Evolutionary conservation across 2,888 invertebrate genomes (phyloP).

Genomic region (Microctonus hyperodae): DNA sequence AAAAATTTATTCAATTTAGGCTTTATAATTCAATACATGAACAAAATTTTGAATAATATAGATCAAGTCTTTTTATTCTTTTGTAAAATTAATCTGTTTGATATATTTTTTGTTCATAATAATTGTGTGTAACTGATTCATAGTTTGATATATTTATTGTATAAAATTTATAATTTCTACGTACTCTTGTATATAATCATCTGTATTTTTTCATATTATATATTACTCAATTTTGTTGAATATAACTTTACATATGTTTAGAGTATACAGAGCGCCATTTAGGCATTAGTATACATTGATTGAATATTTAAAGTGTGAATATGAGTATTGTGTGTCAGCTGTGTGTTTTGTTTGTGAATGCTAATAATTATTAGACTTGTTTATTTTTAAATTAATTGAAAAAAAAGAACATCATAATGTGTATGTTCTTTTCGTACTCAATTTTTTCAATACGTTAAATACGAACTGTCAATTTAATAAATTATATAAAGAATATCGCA

Average conservation of each 20-base stretch:
- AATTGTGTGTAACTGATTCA: neutral
- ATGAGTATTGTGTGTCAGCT: neutral
- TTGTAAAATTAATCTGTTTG: neutral
- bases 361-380: too few relatives aligned
- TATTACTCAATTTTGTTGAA: neutral
- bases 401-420: too few relatives aligned
- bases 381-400: neutral
- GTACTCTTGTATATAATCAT: neutral
- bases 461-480: too few relatives aligned
- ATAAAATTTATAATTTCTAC: neutral
- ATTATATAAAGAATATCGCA: too few relatives aligned
- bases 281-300: neutral
- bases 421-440: too few relatives aligned
- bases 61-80: neutral
- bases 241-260: neutral
- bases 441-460: too few relatives aligned
- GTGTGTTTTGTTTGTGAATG: too few relatives aligned
- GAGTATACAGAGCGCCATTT: too few relatives aligned
- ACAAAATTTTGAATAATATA: neutral
- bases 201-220: neutral
- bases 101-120: neutral
- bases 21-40: neutral
- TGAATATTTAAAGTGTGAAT: neutral
- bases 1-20: neutral
- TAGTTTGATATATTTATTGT: neutral